These are phyloP conservation scores for Norana najaformis DNA, from an alignment of 2,888 invertebrate genomes.

Conservation along the genomic window DNA sequence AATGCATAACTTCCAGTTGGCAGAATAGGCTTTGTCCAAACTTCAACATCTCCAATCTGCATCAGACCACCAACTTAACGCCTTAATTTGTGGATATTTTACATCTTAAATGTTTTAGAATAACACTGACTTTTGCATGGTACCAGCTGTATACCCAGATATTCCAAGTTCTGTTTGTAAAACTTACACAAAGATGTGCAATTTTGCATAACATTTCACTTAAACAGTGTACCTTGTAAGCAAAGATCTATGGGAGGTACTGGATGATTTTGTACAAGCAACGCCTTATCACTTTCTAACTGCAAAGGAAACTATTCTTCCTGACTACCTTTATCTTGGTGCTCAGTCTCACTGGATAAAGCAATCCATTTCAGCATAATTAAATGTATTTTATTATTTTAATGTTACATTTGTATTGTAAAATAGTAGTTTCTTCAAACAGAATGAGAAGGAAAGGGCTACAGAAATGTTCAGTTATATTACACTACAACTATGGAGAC, in stretches of 20 bases:
- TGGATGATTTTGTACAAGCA: neutral
- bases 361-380: neutral
- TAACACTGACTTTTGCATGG: neutral
- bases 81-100: neutral
- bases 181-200: neutral
- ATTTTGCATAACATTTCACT: too few relatives aligned
- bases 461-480: too few relatives aligned
- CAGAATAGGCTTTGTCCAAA: slow-evolving; percentile 76
- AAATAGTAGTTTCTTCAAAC: neutral
- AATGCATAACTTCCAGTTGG: slow-evolving; percentile 54
- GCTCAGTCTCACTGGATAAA: too few relatives aligned
- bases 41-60: slow-evolving; percentile 73
- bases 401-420: neutral
- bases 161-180: neutral
- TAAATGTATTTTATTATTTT: neutral
- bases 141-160: neutral
- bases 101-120: neutral
- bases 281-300: too few relatives aligned
- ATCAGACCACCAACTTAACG: neutral
- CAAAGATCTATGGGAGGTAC: neutral
- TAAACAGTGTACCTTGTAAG: neutral
- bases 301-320: too few relatives aligned
- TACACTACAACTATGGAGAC: too few relatives aligned
- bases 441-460: too few relatives aligned
- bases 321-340: too few relatives aligned